Evolutionary conservation across 2,797 vertebrate species (phyloP).

Genomic region (Percopsis omiscomaycus): DNA sequence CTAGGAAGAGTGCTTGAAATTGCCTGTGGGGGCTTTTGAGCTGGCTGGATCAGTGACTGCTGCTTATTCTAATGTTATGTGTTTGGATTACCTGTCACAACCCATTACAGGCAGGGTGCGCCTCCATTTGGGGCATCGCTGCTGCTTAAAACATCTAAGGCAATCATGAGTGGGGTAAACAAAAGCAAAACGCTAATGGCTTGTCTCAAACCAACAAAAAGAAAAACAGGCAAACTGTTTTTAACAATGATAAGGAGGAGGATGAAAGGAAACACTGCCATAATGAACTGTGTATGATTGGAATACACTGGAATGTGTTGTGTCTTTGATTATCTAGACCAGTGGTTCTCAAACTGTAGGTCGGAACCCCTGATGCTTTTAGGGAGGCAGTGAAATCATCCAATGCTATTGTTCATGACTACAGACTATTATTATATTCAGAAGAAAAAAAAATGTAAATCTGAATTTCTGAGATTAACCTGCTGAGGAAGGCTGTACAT

Average conservation of each 20-base stretch:
- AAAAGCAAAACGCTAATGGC: conserved; percentile 72
- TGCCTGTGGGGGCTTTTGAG: conserved; percentile 73
- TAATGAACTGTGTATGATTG: conserved; percentile 24
- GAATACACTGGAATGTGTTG: conserved; percentile 36
- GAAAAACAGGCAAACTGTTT: conserved; percentile 59
- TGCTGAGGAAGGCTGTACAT: too few relatives aligned
- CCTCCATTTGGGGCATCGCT: conserved; percentile 62
- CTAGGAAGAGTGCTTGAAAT: conserved; percentile 71
- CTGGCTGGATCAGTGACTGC: conserved; percentile 78
- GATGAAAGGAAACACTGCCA: conserved; percentile 59
- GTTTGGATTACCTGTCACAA: conserved; percentile 81
- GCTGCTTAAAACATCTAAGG: conserved; percentile 72
- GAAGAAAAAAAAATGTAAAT: too few relatives aligned
- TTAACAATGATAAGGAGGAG: conserved; percentile 65
- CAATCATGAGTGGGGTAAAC: conserved; percentile 68
- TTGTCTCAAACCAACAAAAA: conserved; percentile 69
- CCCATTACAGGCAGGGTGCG: conserved; percentile 68
- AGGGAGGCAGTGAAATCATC: too few relatives aligned
- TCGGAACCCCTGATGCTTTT: too few relatives aligned
- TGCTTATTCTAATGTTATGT: conserved; percentile 78
- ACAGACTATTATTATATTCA: too few relatives aligned
- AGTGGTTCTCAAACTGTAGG: too few relatives aligned
- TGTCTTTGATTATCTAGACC: conserved; percentile 6
- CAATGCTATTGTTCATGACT: too few relatives aligned
- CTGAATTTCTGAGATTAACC: too few relatives aligned